Evolutionary conservation across 2,888 invertebrate species (phyloP).

Genomic region (Mesodorylaimus sp.): DNA sequence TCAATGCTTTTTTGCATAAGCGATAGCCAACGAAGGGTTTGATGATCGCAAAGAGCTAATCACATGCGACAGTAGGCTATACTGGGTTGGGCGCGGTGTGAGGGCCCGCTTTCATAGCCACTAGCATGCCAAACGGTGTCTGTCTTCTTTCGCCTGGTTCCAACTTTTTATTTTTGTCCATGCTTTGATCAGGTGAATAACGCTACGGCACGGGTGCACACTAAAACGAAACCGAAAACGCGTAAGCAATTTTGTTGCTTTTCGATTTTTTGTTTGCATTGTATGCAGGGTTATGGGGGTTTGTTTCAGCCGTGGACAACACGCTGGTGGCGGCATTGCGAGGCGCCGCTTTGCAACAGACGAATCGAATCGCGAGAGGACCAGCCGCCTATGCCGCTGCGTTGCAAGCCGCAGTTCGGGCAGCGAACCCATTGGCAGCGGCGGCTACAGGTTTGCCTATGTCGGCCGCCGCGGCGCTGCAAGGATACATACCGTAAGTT

Average conservation of each 20-base stretch:
- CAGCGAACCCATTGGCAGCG: neutral
- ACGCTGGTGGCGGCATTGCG: constrained; percentile 13
- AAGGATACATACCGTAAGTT: neutral
- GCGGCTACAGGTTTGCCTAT: constrained; percentile 6
- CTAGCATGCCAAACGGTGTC: no score
- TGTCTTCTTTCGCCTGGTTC: no score
- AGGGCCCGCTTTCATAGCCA: no score
- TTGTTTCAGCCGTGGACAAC: constrained; percentile 5
- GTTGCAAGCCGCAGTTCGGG: constrained; percentile 4
- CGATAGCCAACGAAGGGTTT: no score
- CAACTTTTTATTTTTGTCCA: no score
- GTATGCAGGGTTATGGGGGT: no score
- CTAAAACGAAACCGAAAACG: constrained; percentile 58
- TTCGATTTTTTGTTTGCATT: constrained; percentile 3
- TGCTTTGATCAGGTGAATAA: constrained; percentile 64
- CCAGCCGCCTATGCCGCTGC: constrained; percentile 8
- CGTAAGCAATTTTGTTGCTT: neutral
- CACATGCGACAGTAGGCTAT: no score
- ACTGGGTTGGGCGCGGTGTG: no score
- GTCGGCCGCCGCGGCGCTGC: neutral
- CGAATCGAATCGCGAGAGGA: constrained; percentile 6
- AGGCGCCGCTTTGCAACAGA: constrained; percentile 14
- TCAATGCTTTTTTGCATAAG: no score
- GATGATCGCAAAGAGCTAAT: no score
- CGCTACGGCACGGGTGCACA: constrained; percentile 97